Percentiles rank a stretch among this genome's conserved stretches.
Conservation (phyloP, 2,113 vertebrate species). For the Baryphthengus martii region DNA sequence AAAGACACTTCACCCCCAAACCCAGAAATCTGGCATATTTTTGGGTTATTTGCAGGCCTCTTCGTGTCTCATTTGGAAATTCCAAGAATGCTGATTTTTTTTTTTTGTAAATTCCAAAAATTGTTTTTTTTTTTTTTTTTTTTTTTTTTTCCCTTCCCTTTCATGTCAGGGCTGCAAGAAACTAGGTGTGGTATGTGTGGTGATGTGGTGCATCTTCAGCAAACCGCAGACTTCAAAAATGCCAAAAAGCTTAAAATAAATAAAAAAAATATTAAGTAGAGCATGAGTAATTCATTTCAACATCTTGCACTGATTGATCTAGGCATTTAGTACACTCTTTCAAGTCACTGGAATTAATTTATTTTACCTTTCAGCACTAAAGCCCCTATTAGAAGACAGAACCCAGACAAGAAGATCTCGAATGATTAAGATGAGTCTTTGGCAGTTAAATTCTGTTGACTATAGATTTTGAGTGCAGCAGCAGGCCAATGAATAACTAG, state of each 20-base stretch:
- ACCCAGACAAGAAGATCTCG: neutral
- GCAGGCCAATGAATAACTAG: neutral
- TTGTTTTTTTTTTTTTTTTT: no score
- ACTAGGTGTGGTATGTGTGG: neutral
- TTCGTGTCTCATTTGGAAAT: neutral
- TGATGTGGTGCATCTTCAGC: neutral
- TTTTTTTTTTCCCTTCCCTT: no score
- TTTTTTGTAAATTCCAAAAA: no score
- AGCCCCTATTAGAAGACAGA: neutral
- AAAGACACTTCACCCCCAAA: neutral
- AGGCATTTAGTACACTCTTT: neutral
- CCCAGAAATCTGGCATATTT: neutral
- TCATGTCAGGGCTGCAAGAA: neutral
- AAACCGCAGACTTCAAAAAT: neutral
- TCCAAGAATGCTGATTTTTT: neutral
- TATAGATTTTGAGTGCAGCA: neutral
- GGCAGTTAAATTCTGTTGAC: neutral
- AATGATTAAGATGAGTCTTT: neutral
- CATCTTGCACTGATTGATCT: neutral
- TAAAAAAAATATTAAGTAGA: neutral
- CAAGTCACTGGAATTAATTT: neutral
- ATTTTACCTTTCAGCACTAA: neutral
- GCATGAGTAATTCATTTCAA: neutral
- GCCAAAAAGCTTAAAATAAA: neutral
- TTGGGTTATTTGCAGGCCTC: neutral